Conservation (phyloP, 2,888 invertebrate genomes). For the Bombyx huttoni region DNA sequence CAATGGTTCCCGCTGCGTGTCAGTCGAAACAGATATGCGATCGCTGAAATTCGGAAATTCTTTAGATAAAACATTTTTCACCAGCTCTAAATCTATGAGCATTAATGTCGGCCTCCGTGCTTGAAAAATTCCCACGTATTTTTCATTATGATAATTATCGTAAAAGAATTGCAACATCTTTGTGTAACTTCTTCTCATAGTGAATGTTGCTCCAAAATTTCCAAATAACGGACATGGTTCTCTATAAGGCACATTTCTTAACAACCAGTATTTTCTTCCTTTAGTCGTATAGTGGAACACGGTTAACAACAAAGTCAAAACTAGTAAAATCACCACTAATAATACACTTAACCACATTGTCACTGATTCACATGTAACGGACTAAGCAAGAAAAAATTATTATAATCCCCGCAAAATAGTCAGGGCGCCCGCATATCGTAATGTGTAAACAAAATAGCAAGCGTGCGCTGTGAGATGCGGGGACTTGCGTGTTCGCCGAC, state of each 20-base stretch:
- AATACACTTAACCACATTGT: conserved; percentile 38
- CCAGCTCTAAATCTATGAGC: conserved; percentile 48
- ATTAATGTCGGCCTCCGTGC: conserved; percentile 57
- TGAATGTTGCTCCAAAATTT: conserved; percentile 59
- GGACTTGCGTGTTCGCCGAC: conserved; percentile 17
- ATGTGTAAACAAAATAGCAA: conserved; percentile 47
- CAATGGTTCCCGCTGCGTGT: conserved; percentile 55
- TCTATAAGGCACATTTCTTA: conserved; percentile 51
- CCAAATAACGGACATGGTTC: conserved; percentile 65
- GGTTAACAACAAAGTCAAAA: conserved; percentile 32
- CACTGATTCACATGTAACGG: conserved; percentile 14
- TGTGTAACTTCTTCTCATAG: conserved; percentile 50
- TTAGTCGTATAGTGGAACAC: conserved; percentile 47
- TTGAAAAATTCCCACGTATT: conserved; percentile 59
- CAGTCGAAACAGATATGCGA: conserved; percentile 50
- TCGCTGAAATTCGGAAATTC: conserved; percentile 53
- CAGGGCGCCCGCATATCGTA: conserved; percentile 31
- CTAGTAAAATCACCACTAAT: conserved; percentile 32
- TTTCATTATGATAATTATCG: conserved; percentile 36
- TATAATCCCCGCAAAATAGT: conserved; percentile 9
- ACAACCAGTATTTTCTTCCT: conserved; percentile 56
- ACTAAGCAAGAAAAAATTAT: conserved; percentile 11
- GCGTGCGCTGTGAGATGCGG: conserved; percentile 15
- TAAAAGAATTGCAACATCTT: conserved; percentile 52
- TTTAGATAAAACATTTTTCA: conserved; percentile 45